Evolutionary conservation across 2,888 invertebrate genomes (phyloP), one percentile per base, ranked within the genome.

Genomic region (Cylloceria caligata): DNA sequence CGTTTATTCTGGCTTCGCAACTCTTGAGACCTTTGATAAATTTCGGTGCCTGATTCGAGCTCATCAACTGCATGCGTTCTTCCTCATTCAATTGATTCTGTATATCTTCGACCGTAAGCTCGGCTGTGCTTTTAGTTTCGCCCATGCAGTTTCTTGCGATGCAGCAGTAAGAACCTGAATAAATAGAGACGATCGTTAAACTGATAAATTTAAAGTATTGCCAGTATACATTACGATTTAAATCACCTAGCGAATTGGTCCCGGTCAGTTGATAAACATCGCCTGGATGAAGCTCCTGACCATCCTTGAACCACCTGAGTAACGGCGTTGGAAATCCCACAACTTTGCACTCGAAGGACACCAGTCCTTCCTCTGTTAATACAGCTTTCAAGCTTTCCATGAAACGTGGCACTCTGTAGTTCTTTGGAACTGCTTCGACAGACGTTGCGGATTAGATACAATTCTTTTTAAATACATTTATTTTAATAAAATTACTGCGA

Each of bases 301-400:
- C 97, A 91, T 98, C 98, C 93, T 98, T 98, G 92, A 97, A 98
- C 98, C 98, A 98, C 89, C 96, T 95, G 0, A 98, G 93, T 67
- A 96, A 93, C 0, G 98, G 98, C 0, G 98, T 98, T 0, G 98
- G 98, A 87, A 97, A 98, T 0, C 98, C 98, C 1, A 98, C 97
- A 0, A 98, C 98, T 93, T 98, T 98, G 91, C 98, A 98, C 90
- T 98, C 98, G 90, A 98, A 98, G 0, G 98, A 98, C 0, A 98
- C 98, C 39, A 98, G 93, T 0, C 98, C 98, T 93, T 98, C 98
- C 90, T 98, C 98, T 0, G 98, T 98, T 57, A 98, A 94, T 55
- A 98, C 96, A 7, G 98, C 98, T 92, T 97, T 97, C 9, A 98
- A 94, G 87, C 96, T 97, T 92, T 98, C 98, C 95, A 98, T 96